Conservation (phyloP, 2,888 invertebrate genomes). For the Leptothorax acervorum region DNA sequence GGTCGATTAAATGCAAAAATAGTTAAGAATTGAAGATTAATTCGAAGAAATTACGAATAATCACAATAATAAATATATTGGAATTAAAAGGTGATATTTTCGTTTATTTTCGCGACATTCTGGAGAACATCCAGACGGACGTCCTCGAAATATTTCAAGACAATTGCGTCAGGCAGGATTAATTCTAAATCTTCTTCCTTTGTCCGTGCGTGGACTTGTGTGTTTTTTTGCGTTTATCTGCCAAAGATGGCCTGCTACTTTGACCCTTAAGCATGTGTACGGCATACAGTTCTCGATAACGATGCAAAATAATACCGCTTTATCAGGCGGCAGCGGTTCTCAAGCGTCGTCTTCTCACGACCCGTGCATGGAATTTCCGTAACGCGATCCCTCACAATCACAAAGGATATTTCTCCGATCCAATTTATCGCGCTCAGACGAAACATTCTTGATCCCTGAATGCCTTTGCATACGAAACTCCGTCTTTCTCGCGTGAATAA, state of each 20-base stretch:
- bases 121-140: not conserved
- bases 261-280: slow-evolving; percentile 71
- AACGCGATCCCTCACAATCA: not conserved
- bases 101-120: not conserved
- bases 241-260: slow-evolving; percentile 74
- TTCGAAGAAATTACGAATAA: not conserved
- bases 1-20: not conserved
- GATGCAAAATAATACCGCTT: slow-evolving; percentile 76
- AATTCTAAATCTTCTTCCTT: slow-evolving; percentile 53
- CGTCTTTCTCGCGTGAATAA: not conserved
- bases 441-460: not conserved
- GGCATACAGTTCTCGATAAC: slow-evolving; percentile 62
- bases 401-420: not conserved
- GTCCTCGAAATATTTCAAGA: not conserved
- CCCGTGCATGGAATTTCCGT: not conserved
- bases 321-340: slow-evolving; percentile 67
- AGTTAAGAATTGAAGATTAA: not conserved
- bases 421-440: not conserved
- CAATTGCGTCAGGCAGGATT: slow-evolving; percentile 13
- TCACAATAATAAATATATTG: not conserved
- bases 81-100: not conserved
- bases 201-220: slow-evolving; percentile 33
- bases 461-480: not conserved
- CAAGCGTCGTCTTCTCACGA: slow-evolving; percentile 17
- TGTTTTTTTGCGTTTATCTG: slow-evolving; percentile 69